Conservation (phyloP, 2,797 vertebrate genomes). For the Ctenochaetus hawaiiensis region DNA sequence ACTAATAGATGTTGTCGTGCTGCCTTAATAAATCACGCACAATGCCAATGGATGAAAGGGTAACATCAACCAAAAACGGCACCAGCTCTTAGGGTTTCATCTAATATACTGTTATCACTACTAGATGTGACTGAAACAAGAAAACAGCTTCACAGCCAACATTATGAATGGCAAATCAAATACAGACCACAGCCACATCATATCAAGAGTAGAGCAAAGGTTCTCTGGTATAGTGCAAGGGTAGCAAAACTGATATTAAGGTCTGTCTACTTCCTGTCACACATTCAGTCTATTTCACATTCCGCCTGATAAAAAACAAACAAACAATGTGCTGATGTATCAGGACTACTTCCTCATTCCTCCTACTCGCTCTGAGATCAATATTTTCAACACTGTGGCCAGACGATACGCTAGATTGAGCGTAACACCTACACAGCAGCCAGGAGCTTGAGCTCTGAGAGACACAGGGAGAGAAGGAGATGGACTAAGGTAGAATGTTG, state of each 20-base stretch:
- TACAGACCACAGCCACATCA: conserved; percentile 78
- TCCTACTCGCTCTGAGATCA: conserved; percentile 70
- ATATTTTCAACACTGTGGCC: conserved; percentile 66
- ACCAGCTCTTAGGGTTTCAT: neutral
- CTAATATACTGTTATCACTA: neutral
- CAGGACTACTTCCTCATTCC: conserved; percentile 67
- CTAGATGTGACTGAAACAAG: conserved; percentile 19
- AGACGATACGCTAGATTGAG: conserved; percentile 55
- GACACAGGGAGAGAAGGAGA: conserved; percentile 3
- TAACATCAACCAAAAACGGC: neutral
- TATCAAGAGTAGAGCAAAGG: conserved; percentile 62
- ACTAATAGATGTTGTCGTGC: neutral
- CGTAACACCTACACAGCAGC: conserved; percentile 50
- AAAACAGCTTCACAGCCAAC: conserved; percentile 15
- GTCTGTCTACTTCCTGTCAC: conserved; percentile 69
- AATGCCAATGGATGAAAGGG: neutral
- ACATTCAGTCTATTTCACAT: conserved; percentile 38
- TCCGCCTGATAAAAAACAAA: conserved; percentile 27
- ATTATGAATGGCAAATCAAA: conserved; percentile 46
- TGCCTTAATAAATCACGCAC: neutral
- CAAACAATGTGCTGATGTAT: conserved; percentile 55
- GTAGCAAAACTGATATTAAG: conserved; percentile 59
- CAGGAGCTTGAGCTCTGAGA: conserved; percentile 32
- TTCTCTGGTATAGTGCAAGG: conserved; percentile 42
- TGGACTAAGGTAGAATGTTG: neutral